Evolutionary conservation across 2,797 vertebrate genomes (phyloP).

Genomic region (Sebastes goodei): DNA sequence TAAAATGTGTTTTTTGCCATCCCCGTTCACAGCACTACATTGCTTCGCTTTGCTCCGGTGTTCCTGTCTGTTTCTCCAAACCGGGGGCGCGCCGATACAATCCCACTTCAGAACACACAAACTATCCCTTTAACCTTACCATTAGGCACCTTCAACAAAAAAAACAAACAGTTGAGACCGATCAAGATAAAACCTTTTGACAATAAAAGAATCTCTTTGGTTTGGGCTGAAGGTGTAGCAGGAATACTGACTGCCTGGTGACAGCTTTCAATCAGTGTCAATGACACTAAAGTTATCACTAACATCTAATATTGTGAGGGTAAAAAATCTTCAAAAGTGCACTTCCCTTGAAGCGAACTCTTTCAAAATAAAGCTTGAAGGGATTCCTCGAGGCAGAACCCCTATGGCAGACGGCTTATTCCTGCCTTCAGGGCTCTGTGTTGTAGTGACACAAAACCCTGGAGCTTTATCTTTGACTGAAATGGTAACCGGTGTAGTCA

Average conservation of each 20-base stretch:
- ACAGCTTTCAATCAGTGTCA: background rate
- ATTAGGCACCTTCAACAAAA: background rate
- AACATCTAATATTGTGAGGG: conserved; percentile 10
- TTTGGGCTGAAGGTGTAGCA: background rate
- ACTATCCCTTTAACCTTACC: background rate
- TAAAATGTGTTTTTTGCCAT: no score
- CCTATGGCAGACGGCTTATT: conserved; percentile 56
- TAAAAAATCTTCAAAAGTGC: conserved; percentile 11
- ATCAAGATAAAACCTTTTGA: background rate
- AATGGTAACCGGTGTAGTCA: conserved; percentile 51
- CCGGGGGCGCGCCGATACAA: no score
- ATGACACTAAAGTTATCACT: background rate
- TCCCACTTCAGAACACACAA: no score
- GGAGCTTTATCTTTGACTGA: conserved; percentile 65
- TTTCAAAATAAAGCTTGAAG: conserved; percentile 48
- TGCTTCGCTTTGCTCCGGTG: no score
- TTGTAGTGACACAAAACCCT: conserved; percentile 63
- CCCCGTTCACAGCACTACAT: no score
- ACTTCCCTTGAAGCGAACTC: conserved; percentile 49
- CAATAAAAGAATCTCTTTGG: background rate
- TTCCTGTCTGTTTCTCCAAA: no score
- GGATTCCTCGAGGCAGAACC: conserved; percentile 66
- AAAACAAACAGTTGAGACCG: background rate
- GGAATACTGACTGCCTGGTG: background rate
- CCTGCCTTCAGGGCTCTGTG: conserved; percentile 68